Evolutionary conservation across 2,113 vertebrate genomes (phyloP).

Genomic region (Colossoma macropomum): DNA sequence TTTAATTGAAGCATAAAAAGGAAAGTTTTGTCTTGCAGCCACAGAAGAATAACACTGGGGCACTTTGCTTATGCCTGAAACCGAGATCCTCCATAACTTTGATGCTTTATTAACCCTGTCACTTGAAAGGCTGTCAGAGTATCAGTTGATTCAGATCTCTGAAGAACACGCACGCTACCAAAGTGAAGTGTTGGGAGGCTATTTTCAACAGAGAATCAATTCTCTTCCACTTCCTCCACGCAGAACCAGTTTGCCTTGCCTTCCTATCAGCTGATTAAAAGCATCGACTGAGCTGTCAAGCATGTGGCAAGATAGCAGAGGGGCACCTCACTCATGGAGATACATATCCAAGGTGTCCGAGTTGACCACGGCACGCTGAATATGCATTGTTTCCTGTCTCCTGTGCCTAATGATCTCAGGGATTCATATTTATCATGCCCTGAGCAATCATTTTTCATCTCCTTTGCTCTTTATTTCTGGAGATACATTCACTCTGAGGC

Average conservation of each 20-base stretch:
- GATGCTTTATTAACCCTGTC: no score
- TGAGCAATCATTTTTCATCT: conserved; percentile 1
- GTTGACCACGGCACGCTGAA: not conserved
- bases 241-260: conserved; percentile 23
- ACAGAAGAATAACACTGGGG: no score
- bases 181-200: not conserved
- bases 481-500: not conserved
- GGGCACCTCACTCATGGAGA: not conserved
- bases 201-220: conserved; percentile 21
- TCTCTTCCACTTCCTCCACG: conserved; percentile 10
- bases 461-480: not conserved
- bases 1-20: not conserved
- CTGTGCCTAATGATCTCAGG: conserved; percentile 18
- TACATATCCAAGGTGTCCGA: not conserved
- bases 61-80: not conserved
- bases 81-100: no score
- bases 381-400: not conserved
- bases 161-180: not conserved
- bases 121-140: no score
- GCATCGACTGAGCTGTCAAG: conserved; percentile 34
- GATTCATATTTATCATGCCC: conserved; percentile 4
- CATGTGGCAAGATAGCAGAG: not conserved
- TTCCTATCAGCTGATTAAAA: conserved; percentile 46
- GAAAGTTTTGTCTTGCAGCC: not conserved
- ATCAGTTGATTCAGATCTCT: not conserved